Evolutionary conservation across 2,888 invertebrate genomes (phyloP), one percentile per base, ranked within the genome.

Genomic region (Beris chalybata): DNA sequence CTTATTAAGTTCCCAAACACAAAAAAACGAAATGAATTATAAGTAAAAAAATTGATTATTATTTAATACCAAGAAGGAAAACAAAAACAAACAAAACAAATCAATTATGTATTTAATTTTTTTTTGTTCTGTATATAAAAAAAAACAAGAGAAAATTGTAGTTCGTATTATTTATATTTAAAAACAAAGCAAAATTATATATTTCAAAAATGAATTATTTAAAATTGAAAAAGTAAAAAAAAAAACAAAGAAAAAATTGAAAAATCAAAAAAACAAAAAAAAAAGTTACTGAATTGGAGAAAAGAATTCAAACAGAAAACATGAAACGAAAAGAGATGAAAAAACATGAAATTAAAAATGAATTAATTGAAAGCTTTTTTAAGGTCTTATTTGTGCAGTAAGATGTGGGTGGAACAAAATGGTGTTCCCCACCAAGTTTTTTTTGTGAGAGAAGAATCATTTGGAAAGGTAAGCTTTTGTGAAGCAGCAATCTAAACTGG

Each of bases 181-280:
- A 59, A 53, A 57, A 69, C 48, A 65, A 66, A 63, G 15, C 6
- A 59, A 63, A 65, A 56, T 58, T 64, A 64, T 67, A 52, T 64
- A 67, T 54, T 55, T 56, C 50, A 38, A 50, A 56, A 63, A 59
- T 58, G 38, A 54, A 22, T 30, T 31, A 59, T 58, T 48, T 43
- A 38, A 44, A 48, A 29, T 30, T 47, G n/a, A 47, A 59, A 59
- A 48, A 30, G n/a, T 31, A 6, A 48, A 48, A 59, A 47, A n/a
- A 22, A 57, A 59, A 12, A 56, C 15, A 56, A 22, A 43, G 43
- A 48, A 48, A 13, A 47, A 58, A 66, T 59, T 54, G 66, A 67
- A 65, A 66, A 71, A 68, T 57, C 67, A 66, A 68, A 45, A 56
- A 43, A 70, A 69, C 63, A 47, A 71, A 68, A 61, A 69, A 66